A percentile compares a stretch with the other conserved stretches of the same genome.
phyloP scores from a whole-genome alignment of 2,113 vertebrate species.

The Oryctolagus cuniculus region DNA sequence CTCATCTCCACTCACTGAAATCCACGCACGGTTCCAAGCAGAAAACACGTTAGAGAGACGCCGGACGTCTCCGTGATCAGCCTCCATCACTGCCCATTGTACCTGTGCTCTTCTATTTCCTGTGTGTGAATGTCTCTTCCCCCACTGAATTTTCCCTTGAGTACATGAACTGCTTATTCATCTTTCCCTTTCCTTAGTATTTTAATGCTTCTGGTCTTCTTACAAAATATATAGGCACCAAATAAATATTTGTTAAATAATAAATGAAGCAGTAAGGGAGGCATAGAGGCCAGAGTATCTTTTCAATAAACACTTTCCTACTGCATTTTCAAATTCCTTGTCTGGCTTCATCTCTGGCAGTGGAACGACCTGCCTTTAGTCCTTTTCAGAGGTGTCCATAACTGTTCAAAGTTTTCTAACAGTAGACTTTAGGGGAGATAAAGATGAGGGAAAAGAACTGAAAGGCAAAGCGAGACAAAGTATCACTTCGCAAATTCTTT shows the following conservation, averaged over 20 bases:
- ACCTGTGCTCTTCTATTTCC: not conserved
- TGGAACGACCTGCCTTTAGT: not conserved
- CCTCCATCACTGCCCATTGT: fast-evolving
- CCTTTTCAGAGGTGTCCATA: not conserved
- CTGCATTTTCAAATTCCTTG: not conserved
- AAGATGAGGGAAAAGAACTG: not conserved
- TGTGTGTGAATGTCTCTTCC: not conserved
- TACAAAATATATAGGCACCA: not conserved
- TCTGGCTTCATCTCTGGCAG: not conserved
- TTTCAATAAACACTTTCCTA: not conserved
- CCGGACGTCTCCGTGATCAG: not conserved
- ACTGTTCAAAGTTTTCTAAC: slow-evolving; percentile 31
- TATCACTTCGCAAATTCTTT: not conserved
- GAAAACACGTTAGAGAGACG: not conserved
- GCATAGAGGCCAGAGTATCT: not conserved
- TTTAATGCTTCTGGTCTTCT: not conserved
- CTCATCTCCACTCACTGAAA: not conserved
- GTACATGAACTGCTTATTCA: not conserved
- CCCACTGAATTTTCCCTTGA: not conserved
- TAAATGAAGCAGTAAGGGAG: not conserved
- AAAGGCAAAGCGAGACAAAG: slow-evolving; percentile 22
- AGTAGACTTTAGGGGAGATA: not conserved
- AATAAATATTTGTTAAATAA: slow-evolving; percentile 13
- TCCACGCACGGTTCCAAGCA: not conserved
- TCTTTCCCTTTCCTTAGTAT: not conserved